Evolutionary conservation across 2,888 invertebrate species (phyloP).

Genomic region (Crematogaster levior): DNA sequence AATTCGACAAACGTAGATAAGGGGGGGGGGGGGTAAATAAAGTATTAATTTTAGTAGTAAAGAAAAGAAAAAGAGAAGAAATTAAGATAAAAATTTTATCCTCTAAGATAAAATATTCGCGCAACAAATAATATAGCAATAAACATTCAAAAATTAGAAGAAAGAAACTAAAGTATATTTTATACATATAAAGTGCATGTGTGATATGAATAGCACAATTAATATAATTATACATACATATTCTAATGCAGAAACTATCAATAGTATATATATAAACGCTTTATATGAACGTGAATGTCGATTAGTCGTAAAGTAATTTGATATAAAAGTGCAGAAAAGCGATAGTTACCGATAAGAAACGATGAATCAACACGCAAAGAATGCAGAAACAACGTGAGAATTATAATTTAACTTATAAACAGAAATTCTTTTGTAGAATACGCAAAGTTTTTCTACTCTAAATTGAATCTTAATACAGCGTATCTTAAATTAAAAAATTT

Average conservation of each 20-base stretch:
- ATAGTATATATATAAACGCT: background rate
- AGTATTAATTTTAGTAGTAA: background rate
- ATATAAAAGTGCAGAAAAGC: background rate
- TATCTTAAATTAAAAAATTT: background rate
- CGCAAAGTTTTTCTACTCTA: background rate
- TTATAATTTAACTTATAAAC: background rate
- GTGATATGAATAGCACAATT: background rate
- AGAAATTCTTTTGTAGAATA: background rate
- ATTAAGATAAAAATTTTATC: background rate
- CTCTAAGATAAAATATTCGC: background rate
- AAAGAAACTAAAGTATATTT: background rate
- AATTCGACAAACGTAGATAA: too few species aligned
- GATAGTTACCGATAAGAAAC: background rate
- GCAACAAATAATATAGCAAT: background rate
- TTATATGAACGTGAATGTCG: background rate
- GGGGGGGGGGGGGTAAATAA: too few species aligned
- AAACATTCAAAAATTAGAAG: background rate
- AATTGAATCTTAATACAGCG: background rate
- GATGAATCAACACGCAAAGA: conserved; percentile 1
- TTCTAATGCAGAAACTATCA: too few species aligned
- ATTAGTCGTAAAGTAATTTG: background rate
- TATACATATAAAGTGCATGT: background rate
- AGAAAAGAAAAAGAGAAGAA: background rate
- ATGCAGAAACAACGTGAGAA: background rate
- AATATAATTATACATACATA: background rate